Base-by-base conservation (phyloP, 2,113 vertebrate species). In the Abramis brama region DNA sequence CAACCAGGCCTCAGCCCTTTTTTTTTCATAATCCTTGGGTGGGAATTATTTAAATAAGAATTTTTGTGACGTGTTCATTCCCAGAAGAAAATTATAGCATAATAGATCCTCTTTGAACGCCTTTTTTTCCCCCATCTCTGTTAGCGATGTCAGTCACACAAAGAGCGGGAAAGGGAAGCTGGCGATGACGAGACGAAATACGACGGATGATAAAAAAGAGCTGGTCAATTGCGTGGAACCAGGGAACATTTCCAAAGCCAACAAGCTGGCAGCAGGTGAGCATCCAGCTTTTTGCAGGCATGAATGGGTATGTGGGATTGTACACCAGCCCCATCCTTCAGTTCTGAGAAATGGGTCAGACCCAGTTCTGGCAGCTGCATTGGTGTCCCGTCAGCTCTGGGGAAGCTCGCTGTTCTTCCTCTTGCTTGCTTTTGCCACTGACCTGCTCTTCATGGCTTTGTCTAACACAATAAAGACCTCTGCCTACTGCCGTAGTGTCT, bases 81-180 rank as follows among this genome's bases (percentile, higher is more conserved):
- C 15, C 17, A 17, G 50, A 52, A 52, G 50, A 52, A 52, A 52
- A 17, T 5, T 52, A 52, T 23, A 8, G 55, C 6, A 6, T 50
- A 15, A 50, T 43, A 43, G 43, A 43, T 52, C 50, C 50, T 52
- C 15, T 52, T 52, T 52, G 17, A 57, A 23, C 1, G 19, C 6
- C 19, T 8, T 33, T 84, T 45, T 62, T 57, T 7, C 2, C 36
- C 36, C 43, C 11, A 23, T 71, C 15, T 71, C 25, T 77, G 76
- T 66, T 86, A 94, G 94, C 86, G 94, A 95, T 71, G 95, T 95
- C 84, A 95, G 91, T 27, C 80, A 95, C 1, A 94, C 96, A 0
- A 98, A 95, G 90, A 95, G 95, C n/a, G 94, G 96, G 10, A 97
- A 97, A 87, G 96, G 96, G 79, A 97, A 97, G 90, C 96, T 95